A percentile compares a stretch with the other conserved stretches of the same genome.
phyloP scores from a whole-genome alignment of 2,113 vertebrate species.

The Gadus macrocephalus region DNA sequence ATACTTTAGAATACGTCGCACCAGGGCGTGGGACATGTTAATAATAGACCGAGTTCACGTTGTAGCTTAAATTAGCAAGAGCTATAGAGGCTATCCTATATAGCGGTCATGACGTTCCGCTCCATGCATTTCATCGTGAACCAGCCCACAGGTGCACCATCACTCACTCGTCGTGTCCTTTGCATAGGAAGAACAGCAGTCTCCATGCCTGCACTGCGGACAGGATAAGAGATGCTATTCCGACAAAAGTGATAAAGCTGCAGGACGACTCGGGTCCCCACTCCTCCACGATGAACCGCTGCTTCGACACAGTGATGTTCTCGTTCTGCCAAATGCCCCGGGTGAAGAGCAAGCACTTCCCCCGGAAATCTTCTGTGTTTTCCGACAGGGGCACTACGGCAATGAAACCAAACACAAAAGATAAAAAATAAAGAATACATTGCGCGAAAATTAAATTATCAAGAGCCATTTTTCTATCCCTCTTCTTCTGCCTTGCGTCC shows the following conservation, averaged over 20 bases:
- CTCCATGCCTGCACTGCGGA: constrained; percentile 94
- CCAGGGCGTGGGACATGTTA: too few species aligned
- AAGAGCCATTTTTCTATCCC: constrained; percentile 76
- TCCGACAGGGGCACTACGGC: constrained; percentile 91
- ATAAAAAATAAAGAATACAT: constrained; percentile 86
- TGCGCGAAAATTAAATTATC: constrained; percentile 86
- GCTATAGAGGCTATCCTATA: too few species aligned
- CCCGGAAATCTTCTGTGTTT: constrained; percentile 88
- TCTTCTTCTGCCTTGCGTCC: constrained; percentile 30
- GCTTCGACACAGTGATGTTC: constrained; percentile 90
- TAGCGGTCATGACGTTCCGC: too few species aligned
- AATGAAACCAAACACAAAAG: constrained; percentile 89
- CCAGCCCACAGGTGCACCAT: constrained; percentile 7
- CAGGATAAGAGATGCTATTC: constrained; percentile 87
- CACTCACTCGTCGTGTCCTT: constrained; percentile 96
- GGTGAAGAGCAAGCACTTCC: constrained; percentile 92
- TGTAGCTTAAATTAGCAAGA: too few species aligned
- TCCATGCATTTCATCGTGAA: not conserved
- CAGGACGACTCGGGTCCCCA: constrained; percentile 92
- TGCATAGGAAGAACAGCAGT: constrained; percentile 91
- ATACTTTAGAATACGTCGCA: too few species aligned
- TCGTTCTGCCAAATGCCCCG: constrained; percentile 95
- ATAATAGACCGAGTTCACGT: too few species aligned
- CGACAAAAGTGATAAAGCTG: constrained; percentile 89
- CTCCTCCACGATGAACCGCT: constrained; percentile 94